Evolutionary conservation across 2,888 invertebrate genomes (phyloP).

Genomic region (Cephus pulcher): DNA sequence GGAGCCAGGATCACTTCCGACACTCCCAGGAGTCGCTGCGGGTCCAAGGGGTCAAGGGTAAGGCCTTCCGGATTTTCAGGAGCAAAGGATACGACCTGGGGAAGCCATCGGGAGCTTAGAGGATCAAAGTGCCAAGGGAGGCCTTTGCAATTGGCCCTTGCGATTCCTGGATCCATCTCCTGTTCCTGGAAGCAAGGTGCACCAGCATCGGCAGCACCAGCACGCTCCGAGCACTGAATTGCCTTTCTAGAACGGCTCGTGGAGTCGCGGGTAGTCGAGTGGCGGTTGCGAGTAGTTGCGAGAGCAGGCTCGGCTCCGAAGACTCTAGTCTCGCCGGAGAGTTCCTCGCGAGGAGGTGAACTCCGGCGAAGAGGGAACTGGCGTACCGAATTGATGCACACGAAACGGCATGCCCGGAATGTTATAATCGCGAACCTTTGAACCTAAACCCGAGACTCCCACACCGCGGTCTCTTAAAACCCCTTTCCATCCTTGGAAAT

Average conservation of each 20-base stretch:
- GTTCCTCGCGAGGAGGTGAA: background rate
- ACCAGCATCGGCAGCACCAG: conserved; percentile 23
- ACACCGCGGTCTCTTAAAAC: conserved; percentile 53
- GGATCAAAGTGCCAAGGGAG: background rate
- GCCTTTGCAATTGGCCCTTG: conserved; percentile 27
- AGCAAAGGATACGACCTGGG: background rate
- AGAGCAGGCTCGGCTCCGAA: background rate
- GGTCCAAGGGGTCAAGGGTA: background rate
- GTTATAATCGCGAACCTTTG: conserved; percentile 66
- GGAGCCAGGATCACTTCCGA: background rate
- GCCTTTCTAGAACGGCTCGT: conserved; percentile 34
- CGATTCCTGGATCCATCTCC: conserved; percentile 30
- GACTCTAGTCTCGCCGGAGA: background rate
- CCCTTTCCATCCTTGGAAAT: conserved; percentile 57
- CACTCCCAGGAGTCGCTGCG: background rate
- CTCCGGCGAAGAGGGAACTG: conserved; percentile 56
- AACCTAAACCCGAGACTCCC: conserved; percentile 62
- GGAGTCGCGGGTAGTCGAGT: background rate
- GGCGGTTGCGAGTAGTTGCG: background rate
- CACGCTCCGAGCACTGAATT: conserved; percentile 36
- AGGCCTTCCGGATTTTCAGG: background rate
- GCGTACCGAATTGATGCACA: conserved; percentile 66
- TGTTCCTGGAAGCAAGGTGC: conserved; percentile 26
- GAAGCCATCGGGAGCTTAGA: background rate
- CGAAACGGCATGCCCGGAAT: conserved; percentile 65